Conservation (phyloP, 2,113 vertebrate species). For the Dasypus novemcinctus region DNA sequence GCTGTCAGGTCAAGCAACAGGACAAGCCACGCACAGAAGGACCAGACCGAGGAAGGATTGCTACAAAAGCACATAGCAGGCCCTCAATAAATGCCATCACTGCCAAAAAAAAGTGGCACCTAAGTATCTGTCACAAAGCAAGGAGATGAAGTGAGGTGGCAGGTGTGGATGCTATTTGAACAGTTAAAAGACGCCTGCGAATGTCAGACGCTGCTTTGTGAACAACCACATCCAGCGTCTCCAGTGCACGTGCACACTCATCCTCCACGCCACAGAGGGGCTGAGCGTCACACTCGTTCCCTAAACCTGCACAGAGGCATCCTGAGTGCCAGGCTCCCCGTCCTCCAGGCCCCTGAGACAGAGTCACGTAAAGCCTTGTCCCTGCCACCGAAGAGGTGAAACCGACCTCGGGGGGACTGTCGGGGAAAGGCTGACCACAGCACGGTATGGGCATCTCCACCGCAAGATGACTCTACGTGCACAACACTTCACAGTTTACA, state of each 20-base stretch:
- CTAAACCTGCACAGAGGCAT: background rate
- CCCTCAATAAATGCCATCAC: background rate
- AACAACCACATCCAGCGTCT: fast-evolving
- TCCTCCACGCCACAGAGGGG: fast-evolving
- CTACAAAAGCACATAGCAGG: fast-evolving
- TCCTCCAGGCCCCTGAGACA: background rate
- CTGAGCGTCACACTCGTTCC: fast-evolving
- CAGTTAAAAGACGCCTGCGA: fast-evolving
- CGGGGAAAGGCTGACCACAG: fast-evolving
- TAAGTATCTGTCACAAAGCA: fast-evolving
- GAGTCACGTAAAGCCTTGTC: background rate
- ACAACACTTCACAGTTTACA: background rate
- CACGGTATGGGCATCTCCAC: fast-evolving
- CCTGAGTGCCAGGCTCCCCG: fast-evolving
- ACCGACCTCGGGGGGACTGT: fast-evolving
- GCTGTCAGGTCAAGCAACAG: background rate
- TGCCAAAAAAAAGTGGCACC: background rate
- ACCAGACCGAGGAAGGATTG: background rate
- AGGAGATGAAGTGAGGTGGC: background rate
- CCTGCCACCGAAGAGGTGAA: background rate
- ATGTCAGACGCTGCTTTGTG: fast-evolving
- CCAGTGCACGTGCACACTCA: too few species aligned
- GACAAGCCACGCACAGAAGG: background rate
- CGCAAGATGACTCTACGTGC: fast-evolving
- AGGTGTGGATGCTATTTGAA: background rate